Conservation (phyloP, 2,888 invertebrate genomes). For the Halocaridina rubra region DNA sequence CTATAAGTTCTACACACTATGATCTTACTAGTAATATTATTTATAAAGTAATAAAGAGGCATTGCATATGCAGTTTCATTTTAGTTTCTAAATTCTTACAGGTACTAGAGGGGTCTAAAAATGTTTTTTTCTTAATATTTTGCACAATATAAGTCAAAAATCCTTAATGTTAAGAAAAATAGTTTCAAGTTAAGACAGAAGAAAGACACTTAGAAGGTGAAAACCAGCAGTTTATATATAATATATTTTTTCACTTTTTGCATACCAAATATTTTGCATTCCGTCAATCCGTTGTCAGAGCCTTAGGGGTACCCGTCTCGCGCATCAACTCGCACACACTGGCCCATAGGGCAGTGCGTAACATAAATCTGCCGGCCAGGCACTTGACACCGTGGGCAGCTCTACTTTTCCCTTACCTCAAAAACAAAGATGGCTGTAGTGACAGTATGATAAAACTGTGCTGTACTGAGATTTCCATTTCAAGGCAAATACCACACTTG, state of each 20-base stretch:
- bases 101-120: constrained; percentile 47
- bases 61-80: constrained; percentile 59
- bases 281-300: constrained; percentile 43
- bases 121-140: constrained; percentile 31
- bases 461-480: no score
- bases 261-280: constrained; percentile 34
- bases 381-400: constrained; percentile 21
- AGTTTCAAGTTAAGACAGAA: constrained; percentile 41
- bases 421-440: no score
- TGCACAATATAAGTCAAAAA: constrained; percentile 47
- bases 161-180: constrained; percentile 37
- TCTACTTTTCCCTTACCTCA: no score
- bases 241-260: constrained; percentile 37
- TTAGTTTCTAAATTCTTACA: constrained; percentile 53
- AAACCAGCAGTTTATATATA: constrained; percentile 42
- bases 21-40: constrained; percentile 45
- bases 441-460: no score
- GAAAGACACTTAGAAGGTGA: constrained; percentile 57
- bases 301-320: constrained; percentile 29
- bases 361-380: constrained; percentile 7
- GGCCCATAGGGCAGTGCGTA: neutral
- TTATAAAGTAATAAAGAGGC: constrained; percentile 56
- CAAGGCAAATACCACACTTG: no score
- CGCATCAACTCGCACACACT: constrained; percentile 19
- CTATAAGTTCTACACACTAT: constrained; percentile 56